phyloP scores from a whole-genome alignment of 2,888 invertebrate genomes.

The Leptothorax acervorum region DNA sequence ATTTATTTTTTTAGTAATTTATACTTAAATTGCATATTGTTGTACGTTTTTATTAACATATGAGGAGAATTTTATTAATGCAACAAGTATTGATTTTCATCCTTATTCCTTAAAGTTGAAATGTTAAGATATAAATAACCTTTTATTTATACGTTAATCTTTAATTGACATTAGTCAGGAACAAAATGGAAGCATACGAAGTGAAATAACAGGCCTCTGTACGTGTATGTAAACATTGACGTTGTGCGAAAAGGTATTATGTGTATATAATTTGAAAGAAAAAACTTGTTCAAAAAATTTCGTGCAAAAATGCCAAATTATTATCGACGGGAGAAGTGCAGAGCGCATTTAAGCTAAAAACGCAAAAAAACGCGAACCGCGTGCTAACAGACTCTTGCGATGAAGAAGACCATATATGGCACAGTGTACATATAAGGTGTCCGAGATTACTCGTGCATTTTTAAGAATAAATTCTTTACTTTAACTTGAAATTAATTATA shows the following conservation, averaged over 20 bases:
- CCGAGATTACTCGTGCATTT: neutral
- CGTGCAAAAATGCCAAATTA: slow-evolving; percentile 32
- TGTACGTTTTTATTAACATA: neutral
- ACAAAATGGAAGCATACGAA: neutral
- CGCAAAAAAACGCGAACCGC: neutral
- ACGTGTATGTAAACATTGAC: neutral
- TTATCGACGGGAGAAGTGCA: slow-evolving; percentile 33
- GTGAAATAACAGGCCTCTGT: slow-evolving; percentile 19
- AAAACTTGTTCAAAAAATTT: slow-evolving; percentile 21
- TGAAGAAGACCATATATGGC: neutral
- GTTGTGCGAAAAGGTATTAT: neutral
- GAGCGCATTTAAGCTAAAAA: slow-evolving; percentile 43
- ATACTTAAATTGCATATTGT: neutral
- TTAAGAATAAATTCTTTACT: neutral
- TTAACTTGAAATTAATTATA: neutral
- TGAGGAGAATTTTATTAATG: neutral
- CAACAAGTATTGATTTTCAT: neutral
- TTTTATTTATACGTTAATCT: neutral
- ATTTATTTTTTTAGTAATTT: neutral
- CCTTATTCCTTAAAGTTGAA: neutral
- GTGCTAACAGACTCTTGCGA: neutral
- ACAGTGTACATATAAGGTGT: neutral
- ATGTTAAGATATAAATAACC: neutral
- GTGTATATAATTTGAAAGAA: slow-evolving; percentile 33
- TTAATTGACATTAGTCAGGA: neutral